phyloP scores from a whole-genome alignment of 2,797 vertebrate genomes.

The Jordanella pulchra region DNA sequence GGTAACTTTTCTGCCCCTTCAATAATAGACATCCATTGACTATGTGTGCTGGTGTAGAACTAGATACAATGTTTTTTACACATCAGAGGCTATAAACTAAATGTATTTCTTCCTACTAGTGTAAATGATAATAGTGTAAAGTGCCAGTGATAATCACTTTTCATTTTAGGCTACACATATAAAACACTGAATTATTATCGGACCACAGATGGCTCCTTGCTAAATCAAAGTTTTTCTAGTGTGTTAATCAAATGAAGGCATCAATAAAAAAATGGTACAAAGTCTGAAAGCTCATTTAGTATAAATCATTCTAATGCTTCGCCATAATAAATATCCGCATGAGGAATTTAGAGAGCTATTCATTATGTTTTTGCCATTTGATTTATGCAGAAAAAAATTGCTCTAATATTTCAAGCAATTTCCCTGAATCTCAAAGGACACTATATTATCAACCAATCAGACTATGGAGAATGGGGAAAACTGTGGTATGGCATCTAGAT shows the following conservation, averaged over 20 bases:
- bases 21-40: slow-evolving; percentile 16
- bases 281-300: slow-evolving; percentile 58
- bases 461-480: not conserved
- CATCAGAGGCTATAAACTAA: slow-evolving; percentile 14
- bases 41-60: slow-evolving; percentile 39
- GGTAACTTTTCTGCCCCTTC: slow-evolving; percentile 6
- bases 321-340: slow-evolving; percentile 39
- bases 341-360: slow-evolving; percentile 51
- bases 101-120: slow-evolving; percentile 40
- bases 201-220: slow-evolving; percentile 42
- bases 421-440: slow-evolving; percentile 35
- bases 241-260: slow-evolving; percentile 71
- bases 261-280: slow-evolving; percentile 66
- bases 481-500: slow-evolving; percentile 34
- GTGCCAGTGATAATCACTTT: slow-evolving; percentile 26
- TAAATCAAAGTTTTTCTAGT: slow-evolving; percentile 61
- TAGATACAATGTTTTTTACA: slow-evolving; percentile 37
- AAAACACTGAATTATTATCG: slow-evolving; percentile 46
- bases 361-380: slow-evolving; percentile 58
- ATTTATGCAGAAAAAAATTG: slow-evolving; percentile 62
- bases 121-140: slow-evolving; percentile 17
- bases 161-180: slow-evolving; percentile 38
- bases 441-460: slow-evolving; percentile 42
- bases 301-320: slow-evolving; percentile 68
- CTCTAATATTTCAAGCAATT: slow-evolving; percentile 54